phyloP scores from a whole-genome alignment of 2,113 vertebrate genomes.

The Labeo catla region DNA sequence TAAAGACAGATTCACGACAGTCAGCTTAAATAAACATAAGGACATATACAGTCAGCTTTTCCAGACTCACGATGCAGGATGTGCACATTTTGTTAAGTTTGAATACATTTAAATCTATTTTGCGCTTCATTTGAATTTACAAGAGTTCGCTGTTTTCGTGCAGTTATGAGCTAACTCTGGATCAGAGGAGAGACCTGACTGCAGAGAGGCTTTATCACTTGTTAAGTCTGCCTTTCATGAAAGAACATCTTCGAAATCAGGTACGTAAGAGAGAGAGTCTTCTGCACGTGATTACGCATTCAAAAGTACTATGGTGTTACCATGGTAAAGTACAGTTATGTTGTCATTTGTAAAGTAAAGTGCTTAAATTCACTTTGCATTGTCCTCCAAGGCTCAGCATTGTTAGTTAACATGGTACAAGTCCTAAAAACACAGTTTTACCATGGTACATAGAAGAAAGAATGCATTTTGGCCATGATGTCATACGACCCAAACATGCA shows the following conservation, averaged over 20 bases:
- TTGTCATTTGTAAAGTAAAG: neutral
- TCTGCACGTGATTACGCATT: neutral
- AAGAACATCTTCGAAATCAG: constrained; percentile 67
- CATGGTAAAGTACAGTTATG: neutral
- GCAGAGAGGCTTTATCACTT: constrained; percentile 66
- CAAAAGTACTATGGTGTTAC: neutral
- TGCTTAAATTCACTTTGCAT: neutral
- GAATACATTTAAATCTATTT: neutral
- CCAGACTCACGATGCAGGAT: neutral
- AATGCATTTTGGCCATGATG: neutral
- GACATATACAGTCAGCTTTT: neutral
- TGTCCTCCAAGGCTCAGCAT: neutral
- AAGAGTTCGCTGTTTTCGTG: neutral
- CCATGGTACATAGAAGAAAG: neutral
- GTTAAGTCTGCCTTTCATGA: constrained; percentile 61
- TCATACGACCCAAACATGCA: neutral
- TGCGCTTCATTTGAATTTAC: neutral
- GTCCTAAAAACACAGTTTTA: neutral
- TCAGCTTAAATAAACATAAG: neutral
- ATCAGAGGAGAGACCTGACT: constrained; percentile 71
- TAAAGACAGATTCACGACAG: neutral
- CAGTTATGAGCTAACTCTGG: constrained; percentile 71
- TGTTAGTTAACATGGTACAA: neutral
- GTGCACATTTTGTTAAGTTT: neutral
- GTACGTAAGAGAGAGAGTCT: constrained; percentile 43